Evolutionary conservation across 2,113 vertebrate genomes (phyloP).

Genomic region (Brachionichthys hirsutus): DNA sequence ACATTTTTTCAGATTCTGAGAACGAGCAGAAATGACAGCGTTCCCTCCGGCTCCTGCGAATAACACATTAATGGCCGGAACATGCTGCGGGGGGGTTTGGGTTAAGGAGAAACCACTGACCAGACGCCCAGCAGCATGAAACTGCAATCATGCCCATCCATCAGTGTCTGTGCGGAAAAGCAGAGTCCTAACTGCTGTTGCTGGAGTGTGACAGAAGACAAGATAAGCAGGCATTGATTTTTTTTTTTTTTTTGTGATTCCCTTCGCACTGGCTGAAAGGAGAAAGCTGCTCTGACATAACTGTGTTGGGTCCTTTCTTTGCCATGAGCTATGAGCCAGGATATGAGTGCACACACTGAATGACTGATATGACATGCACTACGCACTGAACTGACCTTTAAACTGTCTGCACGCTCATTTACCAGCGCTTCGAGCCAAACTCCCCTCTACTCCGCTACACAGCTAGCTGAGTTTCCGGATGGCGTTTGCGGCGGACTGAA

Average conservation of each 20-base stretch:
- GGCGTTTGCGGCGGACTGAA: no score
- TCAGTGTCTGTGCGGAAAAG: slow-evolving; percentile 30
- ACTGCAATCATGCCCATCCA: slow-evolving; percentile 16
- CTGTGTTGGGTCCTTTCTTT: slow-evolving; percentile 21
- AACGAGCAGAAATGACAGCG: slow-evolving; percentile 24
- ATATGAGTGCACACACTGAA: slow-evolving; percentile 20
- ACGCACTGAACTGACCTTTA: slow-evolving; percentile 4
- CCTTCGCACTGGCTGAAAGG: slow-evolving; percentile 46
- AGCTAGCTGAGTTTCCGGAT: not conserved
- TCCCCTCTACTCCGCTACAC: not conserved
- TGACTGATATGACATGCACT: slow-evolving; percentile 17
- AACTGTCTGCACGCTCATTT: slow-evolving; percentile 17
- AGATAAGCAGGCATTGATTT: slow-evolving; percentile 57
- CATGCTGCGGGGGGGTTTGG: slow-evolving; percentile 8
- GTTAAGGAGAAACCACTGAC: slow-evolving; percentile 23
- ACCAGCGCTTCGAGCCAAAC: slow-evolving; percentile 9
- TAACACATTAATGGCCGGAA: slow-evolving; percentile 32
- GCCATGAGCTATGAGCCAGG: slow-evolving; percentile 25
- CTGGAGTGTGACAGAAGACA: slow-evolving; percentile 41
- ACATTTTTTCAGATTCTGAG: slow-evolving; percentile 8
- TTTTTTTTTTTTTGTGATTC: slow-evolving; percentile 1
- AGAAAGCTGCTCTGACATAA: slow-evolving; percentile 30
- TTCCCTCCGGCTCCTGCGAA: slow-evolving; percentile 20
- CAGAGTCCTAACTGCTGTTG: slow-evolving; percentile 21
- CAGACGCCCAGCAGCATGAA: slow-evolving; percentile 16